These are phyloP conservation scores for Camponotus vicinus DNA, from an alignment of 1,140 invertebrate genomes.

Conservation along the genomic window DNA sequence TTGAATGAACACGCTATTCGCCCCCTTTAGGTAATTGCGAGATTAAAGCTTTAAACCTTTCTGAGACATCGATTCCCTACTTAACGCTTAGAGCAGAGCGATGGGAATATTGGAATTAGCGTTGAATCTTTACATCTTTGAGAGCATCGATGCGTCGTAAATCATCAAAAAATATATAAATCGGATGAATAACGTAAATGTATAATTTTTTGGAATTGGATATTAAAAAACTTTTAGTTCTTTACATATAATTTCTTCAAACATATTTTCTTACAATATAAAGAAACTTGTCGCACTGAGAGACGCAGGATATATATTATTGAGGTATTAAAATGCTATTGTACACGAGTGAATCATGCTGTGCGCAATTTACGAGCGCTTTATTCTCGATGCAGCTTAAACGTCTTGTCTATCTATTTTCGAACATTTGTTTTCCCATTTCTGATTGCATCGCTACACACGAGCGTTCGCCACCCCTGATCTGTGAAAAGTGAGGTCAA, in stretches of 20 bases:
- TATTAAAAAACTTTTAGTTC: no score
- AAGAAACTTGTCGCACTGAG: no score
- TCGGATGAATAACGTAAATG: background rate
- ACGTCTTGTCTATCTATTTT: slow-evolving; percentile 17
- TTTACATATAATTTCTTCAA: no score
- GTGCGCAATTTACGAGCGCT: background rate
- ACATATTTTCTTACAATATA: background rate
- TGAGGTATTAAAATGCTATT: background rate
- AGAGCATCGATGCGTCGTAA: background rate
- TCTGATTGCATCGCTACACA: slow-evolving; percentile 37
- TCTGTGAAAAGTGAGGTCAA: slow-evolving; percentile 53
- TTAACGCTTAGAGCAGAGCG: background rate
- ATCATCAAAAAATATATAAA: slow-evolving; percentile 3
- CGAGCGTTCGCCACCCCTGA: background rate
- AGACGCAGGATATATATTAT: background rate
- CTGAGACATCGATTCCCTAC: slow-evolving; percentile 14
- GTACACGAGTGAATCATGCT: background rate
- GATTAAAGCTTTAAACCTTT: slow-evolving; percentile 53
- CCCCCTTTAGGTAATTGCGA: slow-evolving; percentile 40
- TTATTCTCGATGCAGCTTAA: background rate
- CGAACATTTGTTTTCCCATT: slow-evolving; percentile 12
- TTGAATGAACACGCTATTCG: slow-evolving; percentile 8
- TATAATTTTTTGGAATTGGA: no score
- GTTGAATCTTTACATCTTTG: background rate
- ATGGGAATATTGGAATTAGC: background rate